Conservation (phyloP, 2,113 vertebrate species). For the Isichthys henryi region DNA sequence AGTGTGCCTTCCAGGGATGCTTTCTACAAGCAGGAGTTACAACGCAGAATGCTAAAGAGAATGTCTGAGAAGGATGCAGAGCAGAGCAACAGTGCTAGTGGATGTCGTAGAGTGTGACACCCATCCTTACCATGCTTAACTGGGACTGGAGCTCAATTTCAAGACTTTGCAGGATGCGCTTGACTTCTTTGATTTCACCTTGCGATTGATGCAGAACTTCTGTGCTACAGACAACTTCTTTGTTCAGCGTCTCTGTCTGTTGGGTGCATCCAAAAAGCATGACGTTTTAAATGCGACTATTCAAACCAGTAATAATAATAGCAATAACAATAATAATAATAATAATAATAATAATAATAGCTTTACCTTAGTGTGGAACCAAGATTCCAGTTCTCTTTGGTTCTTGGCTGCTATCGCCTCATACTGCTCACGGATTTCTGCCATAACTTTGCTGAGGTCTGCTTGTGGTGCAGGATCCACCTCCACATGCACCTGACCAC, state of each 20-base stretch:
- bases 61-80: neutral
- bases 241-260: neutral
- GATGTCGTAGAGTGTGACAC: no score
- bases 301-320: neutral
- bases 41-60: conserved; percentile 1
- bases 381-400: neutral
- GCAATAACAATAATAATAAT: neutral
- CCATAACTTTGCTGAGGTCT: neutral
- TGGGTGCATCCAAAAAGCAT: neutral
- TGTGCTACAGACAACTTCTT: neutral
- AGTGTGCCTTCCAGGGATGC: no score
- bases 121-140: no score
- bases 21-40: neutral
- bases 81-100: no score
- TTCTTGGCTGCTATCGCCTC: neutral
- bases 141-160: neutral
- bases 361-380: neutral
- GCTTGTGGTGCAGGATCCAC: neutral
- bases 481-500: neutral
- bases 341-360: neutral
- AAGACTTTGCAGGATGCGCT: neutral
- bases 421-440: neutral
- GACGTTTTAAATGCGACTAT: neutral
- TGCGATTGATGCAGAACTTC: neutral
- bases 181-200: neutral